Percentiles rank a stretch among this genome's conserved stretches.
Evolutionary conservation across 2,888 invertebrate genomes (phyloP).

Genomic region (Dromius quadrimaculatus): DNA sequence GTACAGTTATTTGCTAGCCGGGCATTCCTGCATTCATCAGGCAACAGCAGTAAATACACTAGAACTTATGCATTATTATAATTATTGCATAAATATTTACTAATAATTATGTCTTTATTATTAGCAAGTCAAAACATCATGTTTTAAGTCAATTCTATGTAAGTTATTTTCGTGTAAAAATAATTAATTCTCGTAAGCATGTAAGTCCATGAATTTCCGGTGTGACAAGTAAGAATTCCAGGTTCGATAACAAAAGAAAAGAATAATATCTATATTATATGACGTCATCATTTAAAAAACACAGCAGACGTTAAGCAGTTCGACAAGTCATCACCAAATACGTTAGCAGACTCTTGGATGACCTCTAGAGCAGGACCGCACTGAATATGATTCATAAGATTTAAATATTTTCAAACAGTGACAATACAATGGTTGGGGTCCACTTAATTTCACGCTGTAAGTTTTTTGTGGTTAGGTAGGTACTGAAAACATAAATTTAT

Average conservation of each 20-base stretch:
- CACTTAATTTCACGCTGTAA: too few species aligned
- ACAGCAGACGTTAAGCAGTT: not conserved
- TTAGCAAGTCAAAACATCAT: too few species aligned
- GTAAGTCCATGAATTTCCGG: too few species aligned
- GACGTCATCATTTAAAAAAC: not conserved
- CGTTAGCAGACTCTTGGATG: not conserved
- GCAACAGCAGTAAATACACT: not conserved
- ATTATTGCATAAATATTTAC: not conserved
- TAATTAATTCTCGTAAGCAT: too few species aligned
- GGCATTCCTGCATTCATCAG: slow-evolving; percentile 8
- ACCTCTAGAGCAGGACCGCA: slow-evolving; percentile 1
- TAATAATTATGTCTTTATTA: too few species aligned
- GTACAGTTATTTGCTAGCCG: slow-evolving; percentile 8
- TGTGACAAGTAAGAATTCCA: not conserved
- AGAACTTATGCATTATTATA: not conserved
- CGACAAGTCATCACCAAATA: slow-evolving; percentile 13
- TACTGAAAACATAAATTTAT: too few species aligned
- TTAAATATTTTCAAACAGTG: not conserved
- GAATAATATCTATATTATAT: not conserved
- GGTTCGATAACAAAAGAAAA: not conserved
- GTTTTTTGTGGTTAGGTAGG: too few species aligned
- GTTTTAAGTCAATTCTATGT: too few species aligned
- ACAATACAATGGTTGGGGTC: too few species aligned
- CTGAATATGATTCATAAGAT: not conserved
- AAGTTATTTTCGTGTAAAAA: too few species aligned